Evolutionary conservation across 2,888 invertebrate genomes (phyloP).

Genomic region (Margaritifera margaritifera): DNA sequence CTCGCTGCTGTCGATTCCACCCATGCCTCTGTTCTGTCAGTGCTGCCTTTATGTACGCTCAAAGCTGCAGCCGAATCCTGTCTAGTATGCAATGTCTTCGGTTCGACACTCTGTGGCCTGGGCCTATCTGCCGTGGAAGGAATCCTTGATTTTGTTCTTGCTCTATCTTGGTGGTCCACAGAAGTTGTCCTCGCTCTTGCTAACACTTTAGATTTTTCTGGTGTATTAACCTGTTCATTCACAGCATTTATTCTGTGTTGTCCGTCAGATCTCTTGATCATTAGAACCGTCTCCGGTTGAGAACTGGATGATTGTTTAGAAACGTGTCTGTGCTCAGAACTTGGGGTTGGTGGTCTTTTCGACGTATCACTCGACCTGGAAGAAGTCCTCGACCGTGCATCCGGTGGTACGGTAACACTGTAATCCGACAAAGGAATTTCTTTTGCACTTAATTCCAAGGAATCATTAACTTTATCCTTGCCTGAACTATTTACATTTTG

Average conservation of each 20-base stretch:
- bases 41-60: neutral
- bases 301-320: constrained; percentile 27
- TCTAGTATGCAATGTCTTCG: constrained; percentile 30
- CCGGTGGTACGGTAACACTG: constrained; percentile 6
- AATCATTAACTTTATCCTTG: constrained; percentile 16
- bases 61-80: neutral
- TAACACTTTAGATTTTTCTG: constrained; percentile 32
- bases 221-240: constrained; percentile 22
- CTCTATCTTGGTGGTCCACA: constrained; percentile 13
- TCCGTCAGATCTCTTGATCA: constrained; percentile 43
- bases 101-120: constrained; percentile 44
- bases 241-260: constrained; percentile 41
- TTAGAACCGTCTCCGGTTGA: constrained; percentile 39
- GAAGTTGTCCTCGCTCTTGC: constrained; percentile 38
- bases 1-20: constrained; percentile 56
- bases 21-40: constrained; percentile 60
- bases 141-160: constrained; percentile 20
- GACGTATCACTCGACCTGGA: constrained; percentile 16
- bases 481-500: too few species aligned
- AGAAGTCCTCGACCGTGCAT: constrained; percentile 5
- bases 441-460: constrained; percentile 21
- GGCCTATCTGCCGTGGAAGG: constrained; percentile 20
- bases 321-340: constrained; percentile 27
- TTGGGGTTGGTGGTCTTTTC: constrained; percentile 19
- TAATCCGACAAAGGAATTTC: constrained; percentile 25